Conservation (phyloP, 30 jellyfish, hydroid and myxozoan species). For the Chironex yamaguchii region DNA sequence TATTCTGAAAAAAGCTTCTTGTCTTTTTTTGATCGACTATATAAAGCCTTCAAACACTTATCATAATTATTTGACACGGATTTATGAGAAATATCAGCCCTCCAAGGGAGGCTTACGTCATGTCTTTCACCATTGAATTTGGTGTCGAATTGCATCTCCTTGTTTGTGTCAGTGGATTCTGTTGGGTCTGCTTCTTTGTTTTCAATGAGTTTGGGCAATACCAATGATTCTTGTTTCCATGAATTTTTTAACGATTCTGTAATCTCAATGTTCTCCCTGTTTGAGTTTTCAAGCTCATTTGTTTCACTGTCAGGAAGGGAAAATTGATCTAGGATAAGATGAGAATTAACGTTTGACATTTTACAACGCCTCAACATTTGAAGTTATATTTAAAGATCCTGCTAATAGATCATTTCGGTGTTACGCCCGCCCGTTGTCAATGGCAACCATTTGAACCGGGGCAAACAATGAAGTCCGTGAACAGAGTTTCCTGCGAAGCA, state of each 20-base stretch:
- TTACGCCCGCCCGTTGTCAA: no score
- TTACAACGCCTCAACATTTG: no score
- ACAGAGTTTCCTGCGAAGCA: no score
- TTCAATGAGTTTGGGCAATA: constrained; percentile 6
- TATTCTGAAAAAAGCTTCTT: constrained; percentile 18
- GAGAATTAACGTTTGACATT: constrained; percentile 36
- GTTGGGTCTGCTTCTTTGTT: constrained; percentile 4
- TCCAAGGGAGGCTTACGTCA: constrained; percentile 70
- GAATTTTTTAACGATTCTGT: constrained; percentile 35
- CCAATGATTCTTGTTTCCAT: constrained; percentile 27
- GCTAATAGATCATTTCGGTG: no score
- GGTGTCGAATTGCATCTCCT: constrained; percentile 2
- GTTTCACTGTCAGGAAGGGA: constrained; percentile 3
- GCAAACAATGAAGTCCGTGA: no score
- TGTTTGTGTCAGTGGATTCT: background rate
- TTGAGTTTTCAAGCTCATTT: background rate
- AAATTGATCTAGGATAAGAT: constrained; percentile 34
- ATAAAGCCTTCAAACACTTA: constrained; percentile 20
- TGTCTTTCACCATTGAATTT: background rate
- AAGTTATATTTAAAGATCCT: no score
- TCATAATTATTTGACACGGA: constrained; percentile 15
- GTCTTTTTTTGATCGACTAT: background rate
- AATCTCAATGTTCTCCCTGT: constrained; percentile 29
- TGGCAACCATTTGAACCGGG: no score
- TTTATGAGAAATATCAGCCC: constrained; percentile 4